These are phyloP conservation scores for Seriola quinqueradiata DNA, from an alignment of 2,113 vertebrate genomes.

Conservation along the genomic window DNA sequence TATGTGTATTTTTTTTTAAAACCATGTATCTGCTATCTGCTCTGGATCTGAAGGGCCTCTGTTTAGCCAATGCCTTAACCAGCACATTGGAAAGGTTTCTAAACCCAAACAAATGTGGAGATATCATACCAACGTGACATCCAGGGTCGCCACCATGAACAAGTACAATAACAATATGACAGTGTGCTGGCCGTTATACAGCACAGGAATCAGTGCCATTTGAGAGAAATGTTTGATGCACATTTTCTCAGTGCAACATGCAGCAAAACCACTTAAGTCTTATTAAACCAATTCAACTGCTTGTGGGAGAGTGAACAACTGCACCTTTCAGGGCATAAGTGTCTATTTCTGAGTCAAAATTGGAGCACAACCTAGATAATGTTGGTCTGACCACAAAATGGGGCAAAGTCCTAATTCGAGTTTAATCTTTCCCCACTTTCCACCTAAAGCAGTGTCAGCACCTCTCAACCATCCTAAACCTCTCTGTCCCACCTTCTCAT, in stretches of 20 bases:
- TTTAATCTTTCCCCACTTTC: constrained; percentile 49
- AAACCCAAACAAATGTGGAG: constrained; percentile 70
- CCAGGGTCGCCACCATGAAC: constrained; percentile 52
- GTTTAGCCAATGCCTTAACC: constrained; percentile 57
- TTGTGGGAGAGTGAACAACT: constrained; percentile 42
- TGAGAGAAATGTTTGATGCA: constrained; percentile 47
- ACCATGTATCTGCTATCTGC: constrained; percentile 58
- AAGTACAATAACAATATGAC: constrained; percentile 69
- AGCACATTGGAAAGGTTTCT: constrained; percentile 54
- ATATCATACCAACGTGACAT: constrained; percentile 69
- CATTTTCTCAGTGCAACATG: constrained; percentile 27
- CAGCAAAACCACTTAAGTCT: constrained; percentile 44
- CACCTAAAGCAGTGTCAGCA: constrained; percentile 40
- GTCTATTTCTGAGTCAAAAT: constrained; percentile 50
- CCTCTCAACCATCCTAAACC: constrained; percentile 41
- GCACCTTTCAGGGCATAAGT: constrained; percentile 29
- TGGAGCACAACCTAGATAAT: constrained; percentile 44
- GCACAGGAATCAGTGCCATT: constrained; percentile 54
- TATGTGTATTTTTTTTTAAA: constrained; percentile 15
- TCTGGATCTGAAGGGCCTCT: constrained; percentile 55
- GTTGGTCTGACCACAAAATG: constrained; percentile 54
- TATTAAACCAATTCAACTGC: constrained; percentile 35
- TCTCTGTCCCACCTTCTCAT: constrained; percentile 32
- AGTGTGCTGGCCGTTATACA: constrained; percentile 50
- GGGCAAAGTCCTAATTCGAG: constrained; percentile 36